phyloP scores from a whole-genome alignment of 2,113 vertebrate species.

The Eulemur rufifrons region DNA sequence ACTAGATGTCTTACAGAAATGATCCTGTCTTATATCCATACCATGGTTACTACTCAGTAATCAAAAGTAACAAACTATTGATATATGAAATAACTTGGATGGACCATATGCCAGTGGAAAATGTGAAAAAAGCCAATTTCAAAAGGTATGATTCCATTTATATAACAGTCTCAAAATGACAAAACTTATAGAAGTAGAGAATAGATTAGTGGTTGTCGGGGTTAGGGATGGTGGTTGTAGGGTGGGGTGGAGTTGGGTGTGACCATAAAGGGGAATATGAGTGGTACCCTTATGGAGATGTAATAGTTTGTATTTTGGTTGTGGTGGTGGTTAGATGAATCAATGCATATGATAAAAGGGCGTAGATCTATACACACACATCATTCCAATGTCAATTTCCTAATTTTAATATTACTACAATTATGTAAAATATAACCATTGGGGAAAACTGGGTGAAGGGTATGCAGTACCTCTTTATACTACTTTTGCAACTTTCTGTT shows the following conservation, averaged over 20 bases:
- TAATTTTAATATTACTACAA: not conserved
- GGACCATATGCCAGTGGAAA: not conserved
- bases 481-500: not conserved
- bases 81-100: not conserved
- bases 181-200: not conserved
- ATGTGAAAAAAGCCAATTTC: not conserved
- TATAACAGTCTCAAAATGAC: not conserved
- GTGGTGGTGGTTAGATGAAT: not conserved
- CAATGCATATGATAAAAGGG: not conserved
- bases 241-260: not conserved
- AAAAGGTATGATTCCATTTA: not conserved
- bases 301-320: not conserved
- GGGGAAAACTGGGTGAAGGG: not conserved
- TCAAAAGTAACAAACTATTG: not conserved
- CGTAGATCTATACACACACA: not conserved
- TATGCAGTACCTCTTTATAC: not conserved
- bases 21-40: not conserved
- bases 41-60: not conserved
- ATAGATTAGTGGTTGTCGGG: not conserved
- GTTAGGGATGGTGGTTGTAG: not conserved
- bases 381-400: not conserved
- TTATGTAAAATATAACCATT: not conserved
- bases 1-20: not conserved
- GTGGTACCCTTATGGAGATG: not conserved
- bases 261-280: not conserved